Evolutionary conservation across 2,888 invertebrate genomes (phyloP).

Genomic region (Ormia ochracea): DNA sequence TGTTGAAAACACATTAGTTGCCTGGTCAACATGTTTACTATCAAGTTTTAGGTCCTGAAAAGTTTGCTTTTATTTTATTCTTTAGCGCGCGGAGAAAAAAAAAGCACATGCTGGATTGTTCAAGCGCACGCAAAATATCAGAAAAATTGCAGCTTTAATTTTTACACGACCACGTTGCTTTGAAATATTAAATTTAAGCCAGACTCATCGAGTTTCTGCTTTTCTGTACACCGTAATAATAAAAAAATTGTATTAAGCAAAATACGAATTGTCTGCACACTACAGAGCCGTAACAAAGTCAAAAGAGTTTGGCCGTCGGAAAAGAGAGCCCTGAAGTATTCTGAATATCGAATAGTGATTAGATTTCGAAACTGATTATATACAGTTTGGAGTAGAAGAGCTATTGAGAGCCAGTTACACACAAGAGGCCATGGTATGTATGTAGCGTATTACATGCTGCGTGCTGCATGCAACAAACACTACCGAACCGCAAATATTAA

Average conservation of each 20-base stretch:
- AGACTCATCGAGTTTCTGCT: not conserved
- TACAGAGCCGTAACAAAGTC: not conserved
- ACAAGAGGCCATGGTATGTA: no score
- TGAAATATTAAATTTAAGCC: conserved; percentile 4
- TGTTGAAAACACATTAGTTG: conserved; percentile 19
- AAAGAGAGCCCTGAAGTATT: no score
- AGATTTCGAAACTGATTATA: no score
- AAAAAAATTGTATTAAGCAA: not conserved
- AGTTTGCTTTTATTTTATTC: not conserved
- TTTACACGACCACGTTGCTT: not conserved
- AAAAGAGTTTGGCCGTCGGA: not conserved
- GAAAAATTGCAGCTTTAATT: conserved; percentile 52
- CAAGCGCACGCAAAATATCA: conserved; percentile 35
- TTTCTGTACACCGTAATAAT: not conserved
- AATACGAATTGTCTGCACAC: not conserved
- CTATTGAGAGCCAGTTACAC: no score
- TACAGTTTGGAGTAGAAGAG: no score
- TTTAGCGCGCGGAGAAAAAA: not conserved
- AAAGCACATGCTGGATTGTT: conserved; percentile 45
- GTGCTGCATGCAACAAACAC: no score
- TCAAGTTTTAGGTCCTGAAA: conserved; percentile 21
- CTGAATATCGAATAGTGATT: no score
- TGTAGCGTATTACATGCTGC: no score
- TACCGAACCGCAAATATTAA: no score
- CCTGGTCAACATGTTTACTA: conserved; percentile 42